phyloP scores from a whole-genome alignment of 2,113 vertebrate species.

The Pterocles gutturalis region DNA sequence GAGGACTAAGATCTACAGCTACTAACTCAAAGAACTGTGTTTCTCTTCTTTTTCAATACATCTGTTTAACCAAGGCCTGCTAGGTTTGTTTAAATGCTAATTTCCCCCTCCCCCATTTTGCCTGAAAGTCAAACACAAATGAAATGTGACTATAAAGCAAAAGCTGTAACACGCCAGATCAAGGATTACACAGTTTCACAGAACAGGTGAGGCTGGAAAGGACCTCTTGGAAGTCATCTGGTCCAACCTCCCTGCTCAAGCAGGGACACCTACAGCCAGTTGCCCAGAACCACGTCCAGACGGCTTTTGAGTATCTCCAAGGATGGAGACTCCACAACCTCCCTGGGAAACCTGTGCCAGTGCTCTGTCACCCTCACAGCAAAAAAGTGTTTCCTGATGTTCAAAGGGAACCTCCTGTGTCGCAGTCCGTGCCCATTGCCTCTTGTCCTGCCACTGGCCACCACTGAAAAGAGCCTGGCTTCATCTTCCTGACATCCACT shows the following conservation, averaged over 20 bases:
- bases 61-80: neutral
- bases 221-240: neutral
- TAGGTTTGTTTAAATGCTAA: neutral
- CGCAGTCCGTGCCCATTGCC: neutral
- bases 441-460: neutral
- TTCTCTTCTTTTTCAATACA: neutral
- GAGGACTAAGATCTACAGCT: neutral
- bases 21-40: neutral
- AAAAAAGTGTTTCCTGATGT: neutral
- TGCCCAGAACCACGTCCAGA: neutral
- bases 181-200: neutral
- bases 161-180: accelerated
- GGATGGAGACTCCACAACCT: neutral
- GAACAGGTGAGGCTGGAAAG: neutral
- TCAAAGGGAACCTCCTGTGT: neutral
- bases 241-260: neutral
- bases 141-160: neutral
- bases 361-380: neutral
- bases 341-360: neutral
- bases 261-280: neutral
- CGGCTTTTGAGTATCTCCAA: neutral
- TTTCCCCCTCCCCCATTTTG: neutral
- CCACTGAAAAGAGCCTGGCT: neutral
- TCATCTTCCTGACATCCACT: neutral
- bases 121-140: neutral